Evolutionary conservation across 2,888 invertebrate genomes (phyloP).

Genomic region (Anoplius nigerrimus): DNA sequence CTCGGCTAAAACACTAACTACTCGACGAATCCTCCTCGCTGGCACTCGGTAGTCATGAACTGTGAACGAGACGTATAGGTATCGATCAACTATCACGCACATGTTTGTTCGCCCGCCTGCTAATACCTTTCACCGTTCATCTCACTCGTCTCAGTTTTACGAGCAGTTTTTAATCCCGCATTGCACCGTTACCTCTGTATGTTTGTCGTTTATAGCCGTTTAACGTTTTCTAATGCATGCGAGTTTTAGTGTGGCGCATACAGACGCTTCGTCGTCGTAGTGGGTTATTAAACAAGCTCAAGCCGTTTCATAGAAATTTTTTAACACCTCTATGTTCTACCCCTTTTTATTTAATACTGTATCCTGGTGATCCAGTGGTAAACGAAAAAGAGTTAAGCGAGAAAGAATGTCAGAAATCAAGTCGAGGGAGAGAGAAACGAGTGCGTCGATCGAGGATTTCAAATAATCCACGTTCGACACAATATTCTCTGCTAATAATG

Average conservation of each 20-base stretch:
- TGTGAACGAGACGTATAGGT: slow-evolving; percentile 6
- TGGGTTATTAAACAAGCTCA: no score
- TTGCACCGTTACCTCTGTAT: slow-evolving; percentile 28
- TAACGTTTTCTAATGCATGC: slow-evolving; percentile 10
- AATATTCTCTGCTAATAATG: no score
- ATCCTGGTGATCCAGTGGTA: no score
- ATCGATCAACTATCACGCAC: slow-evolving; percentile 37
- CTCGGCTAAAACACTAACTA: slow-evolving; percentile 27
- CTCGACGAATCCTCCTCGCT: slow-evolving; percentile 51
- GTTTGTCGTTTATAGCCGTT: slow-evolving; percentile 16
- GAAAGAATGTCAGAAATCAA: no score
- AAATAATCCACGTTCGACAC: no score
- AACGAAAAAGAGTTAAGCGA: no score
- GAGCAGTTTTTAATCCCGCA: slow-evolving; percentile 65
- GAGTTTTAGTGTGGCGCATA: neutral
- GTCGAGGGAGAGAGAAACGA: no score
- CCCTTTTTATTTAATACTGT: no score
- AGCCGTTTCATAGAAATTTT: no score
- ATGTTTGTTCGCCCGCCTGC: slow-evolving; percentile 8
- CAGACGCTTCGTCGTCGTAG: no score
- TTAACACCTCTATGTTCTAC: no score
- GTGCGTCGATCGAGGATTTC: no score
- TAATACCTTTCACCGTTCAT: slow-evolving; percentile 13
- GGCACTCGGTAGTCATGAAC: slow-evolving; percentile 14
- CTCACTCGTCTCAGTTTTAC: slow-evolving; percentile 59